Base-by-base conservation (phyloP, 1,140 invertebrate genomes). In the Apis florea region DNA sequence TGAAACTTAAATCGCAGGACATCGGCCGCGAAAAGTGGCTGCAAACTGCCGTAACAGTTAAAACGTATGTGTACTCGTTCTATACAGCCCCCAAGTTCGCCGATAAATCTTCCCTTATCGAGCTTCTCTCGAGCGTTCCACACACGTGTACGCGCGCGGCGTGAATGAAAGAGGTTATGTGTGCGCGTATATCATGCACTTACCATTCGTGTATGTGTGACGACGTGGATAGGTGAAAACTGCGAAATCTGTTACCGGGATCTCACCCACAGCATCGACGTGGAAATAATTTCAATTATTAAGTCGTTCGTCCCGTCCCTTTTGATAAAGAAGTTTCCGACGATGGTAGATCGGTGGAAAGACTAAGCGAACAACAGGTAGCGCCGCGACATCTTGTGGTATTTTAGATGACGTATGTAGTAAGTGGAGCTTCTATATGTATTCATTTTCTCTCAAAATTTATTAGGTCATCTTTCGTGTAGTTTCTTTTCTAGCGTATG, bases 51-150 rank as follows among this genome's bases (percentile, higher is more conserved):
- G 56, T 54, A 56, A 83, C 81, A 82, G 78, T 86, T 83, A 87
- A 63, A 63, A 31, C 86, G 85, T 87, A 84, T 74, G 85, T 71
- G 74, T 72, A 71, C 74, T 40, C 31, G 78, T 84, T 87, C 84
- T 82, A 81, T 78, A 84, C 24, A 26, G 13, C 8, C 78, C 56
- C 49, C 86, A 87, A 87, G 85, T 87, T 87, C 72, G 72, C 59
- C 85, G 59, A 87, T 87, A 87, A 87, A 87, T 87, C 86, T 78
- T 83, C 82, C 59, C 69, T 83, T 79, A 83, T 83, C 69, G 82
- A 72, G 82, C 31, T 58, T 67, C 71, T 69, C 61, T 47, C 24
- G 40, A 21, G 31, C 31, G 31, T 21, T 21, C 56, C 1, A 10
- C 26, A 2, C 24, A 13, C 51, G 54, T 31, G 24, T 49, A 24